Evolutionary conservation across 2,113 vertebrate genomes (phyloP), one percentile per base, ranked within the genome.

Genomic region (Boleophthalmus pectinirostris): DNA sequence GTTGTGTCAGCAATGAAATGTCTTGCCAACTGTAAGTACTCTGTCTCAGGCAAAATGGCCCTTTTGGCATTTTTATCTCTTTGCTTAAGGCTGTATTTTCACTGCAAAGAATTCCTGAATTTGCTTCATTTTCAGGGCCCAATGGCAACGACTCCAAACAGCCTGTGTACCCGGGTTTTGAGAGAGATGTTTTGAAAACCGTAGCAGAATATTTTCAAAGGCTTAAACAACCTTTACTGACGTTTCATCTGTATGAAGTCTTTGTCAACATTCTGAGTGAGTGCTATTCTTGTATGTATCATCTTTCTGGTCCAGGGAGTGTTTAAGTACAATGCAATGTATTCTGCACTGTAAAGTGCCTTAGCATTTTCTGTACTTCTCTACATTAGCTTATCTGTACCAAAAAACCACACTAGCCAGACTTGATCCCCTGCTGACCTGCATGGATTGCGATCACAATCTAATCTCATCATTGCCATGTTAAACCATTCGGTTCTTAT

Each of bases 211-310:
- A 91, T 79, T 91, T 87, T 66, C 87, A 90, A 72, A 86, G 86
- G 35, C 87, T 89, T 67, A 90, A 82, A 75, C 88, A 90, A 68
- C 90, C 90, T 0, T 72, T 91, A 12, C 75, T 91, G 80, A 91
- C 90, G 38, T 91, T 86, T 71, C 86, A 85, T 72, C 88, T 90
- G 0, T 91, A 91, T 51, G 90, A 91, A 75, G 90, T 91, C 57
- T 91, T 91, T 80, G 90, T 91, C 83, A 91, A 90, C 82, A 91
- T 90, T 58, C 84, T 91, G 58, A 86, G 90, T 91, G 54, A 90
- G 90, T 80, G 38, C 33, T 15, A 25, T 38, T 82, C 49, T 25
- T 18, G 24, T 43, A 53, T n/a, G 1, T 16, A 8, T 58, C 69
- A 14, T 57, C 61, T 24, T n/a, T 3, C 8, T 8, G 51, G 56